Evolutionary conservation across 2,888 invertebrate genomes (phyloP), one percentile per base, ranked within the genome.

Genomic region (Leptothorax acervorum): DNA sequence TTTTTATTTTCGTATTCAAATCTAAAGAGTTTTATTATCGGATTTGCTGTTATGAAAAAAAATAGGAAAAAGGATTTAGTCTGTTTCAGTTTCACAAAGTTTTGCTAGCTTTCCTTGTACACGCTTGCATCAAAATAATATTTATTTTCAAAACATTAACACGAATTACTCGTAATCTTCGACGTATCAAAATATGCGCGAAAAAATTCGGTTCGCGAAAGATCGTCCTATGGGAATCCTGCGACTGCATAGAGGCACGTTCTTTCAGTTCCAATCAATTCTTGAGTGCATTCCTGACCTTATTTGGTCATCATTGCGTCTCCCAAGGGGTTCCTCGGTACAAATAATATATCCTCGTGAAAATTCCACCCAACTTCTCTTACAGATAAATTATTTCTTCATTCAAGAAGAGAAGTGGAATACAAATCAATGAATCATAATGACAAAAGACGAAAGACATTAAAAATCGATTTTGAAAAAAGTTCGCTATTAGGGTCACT

Each of bases 241-340:
- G 45, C 39, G 5, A 62, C 35, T 57, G 15, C 55, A 45, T 51
- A 28, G 4, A 57, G 35, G 2, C 63, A 74, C 51, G 68, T 85
- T 82, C 81, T 85, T 87, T 90, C 84, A 86, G 82, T 81, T 85
- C 75, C 89, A 88, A 89, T 87, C 89, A 91, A 91, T 86, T 90
- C 92, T 91, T 87, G 90, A 82, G 85, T 88, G 89, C 90, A 92
- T 93, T 92, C 92, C 91, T 89, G 83, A 83, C 93, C 93, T 92
- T 93, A 92, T 93, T 93, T 89, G 93, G 93, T 85, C 85, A 91
- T 84, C 90, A 85, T n/a, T 55, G 87, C 55, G 84, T 55, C 84
- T 84, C 82, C 55, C 83, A 82, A 71, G 79, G 86, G 82, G 53
- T 81, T 79, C 87, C 70, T 45, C 82, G 85, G 74, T 73, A 85